A percentile compares a stretch with the other conserved stretches of the same genome.
These are phyloP conservation scores for Sturnira hondurensis DNA, from an alignment of 2,113 vertebrate genomes.

Conservation along the genomic window DNA sequence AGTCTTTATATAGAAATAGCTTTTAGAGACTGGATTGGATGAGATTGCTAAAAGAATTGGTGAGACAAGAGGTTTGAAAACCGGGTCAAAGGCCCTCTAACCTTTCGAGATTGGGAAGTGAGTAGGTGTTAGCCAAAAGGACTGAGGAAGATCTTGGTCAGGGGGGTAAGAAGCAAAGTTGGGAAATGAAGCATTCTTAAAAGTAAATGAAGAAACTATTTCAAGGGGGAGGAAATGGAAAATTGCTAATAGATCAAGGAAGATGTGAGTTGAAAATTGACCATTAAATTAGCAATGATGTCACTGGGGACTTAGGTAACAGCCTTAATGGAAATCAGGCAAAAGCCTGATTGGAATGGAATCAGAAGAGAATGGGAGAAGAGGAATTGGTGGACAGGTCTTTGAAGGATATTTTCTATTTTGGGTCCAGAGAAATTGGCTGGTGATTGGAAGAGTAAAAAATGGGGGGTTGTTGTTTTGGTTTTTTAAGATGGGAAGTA, in stretches of 20 bases:
- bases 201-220: slow-evolving; percentile 24
- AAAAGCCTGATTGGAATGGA: neutral
- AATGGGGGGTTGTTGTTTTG: neutral
- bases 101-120: neutral
- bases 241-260: neutral
- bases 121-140: neutral
- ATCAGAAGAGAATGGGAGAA: neutral
- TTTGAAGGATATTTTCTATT: neutral
- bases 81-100: neutral
- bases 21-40: neutral
- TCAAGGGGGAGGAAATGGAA: neutral
- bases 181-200: neutral
- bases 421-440: neutral
- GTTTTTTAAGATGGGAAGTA: neutral
- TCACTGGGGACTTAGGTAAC: neutral
- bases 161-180: neutral
- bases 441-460: neutral
- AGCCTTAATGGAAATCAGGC: neutral
- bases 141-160: neutral
- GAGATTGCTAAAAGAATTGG: neutral
- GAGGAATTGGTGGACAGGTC: neutral
- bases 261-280: neutral
- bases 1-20: neutral
- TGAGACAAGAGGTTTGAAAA: neutral
- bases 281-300: neutral